These are phyloP conservation scores for Holotrichia oblita DNA, from an alignment of 1,140 invertebrate species.

Conservation along the genomic window DNA sequence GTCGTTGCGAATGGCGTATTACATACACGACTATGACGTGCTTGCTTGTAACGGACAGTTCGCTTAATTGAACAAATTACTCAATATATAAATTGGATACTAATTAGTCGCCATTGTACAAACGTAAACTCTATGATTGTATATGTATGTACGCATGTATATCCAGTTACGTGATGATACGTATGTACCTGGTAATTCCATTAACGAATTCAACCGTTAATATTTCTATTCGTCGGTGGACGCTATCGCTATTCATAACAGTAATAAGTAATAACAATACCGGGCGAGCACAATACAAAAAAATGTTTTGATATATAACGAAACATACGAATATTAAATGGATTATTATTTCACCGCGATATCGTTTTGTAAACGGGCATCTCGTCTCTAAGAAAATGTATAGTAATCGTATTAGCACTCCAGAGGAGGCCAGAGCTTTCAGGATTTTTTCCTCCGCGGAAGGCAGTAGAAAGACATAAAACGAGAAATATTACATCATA, in stretches of 20 bases:
- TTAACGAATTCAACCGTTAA: neutral
- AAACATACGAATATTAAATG: too few species aligned
- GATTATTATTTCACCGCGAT: too few species aligned
- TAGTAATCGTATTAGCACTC: neutral
- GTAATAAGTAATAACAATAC: too few species aligned
- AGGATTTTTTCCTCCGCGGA: neutral
- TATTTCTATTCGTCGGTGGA: constrained; percentile 2
- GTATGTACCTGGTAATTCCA: too few species aligned
- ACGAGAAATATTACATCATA: constrained; percentile 53
- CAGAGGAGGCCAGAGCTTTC: neutral
- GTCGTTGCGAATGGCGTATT: neutral
- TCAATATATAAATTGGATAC: constrained; percentile 27
- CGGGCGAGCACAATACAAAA: too few species aligned
- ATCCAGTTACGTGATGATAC: neutral
- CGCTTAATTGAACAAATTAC: constrained; percentile 29
- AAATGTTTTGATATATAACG: too few species aligned
- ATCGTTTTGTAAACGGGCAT: too few species aligned
- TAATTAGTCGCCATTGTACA: constrained; percentile 24
- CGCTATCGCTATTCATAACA: too few species aligned
- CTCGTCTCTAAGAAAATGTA: neutral
- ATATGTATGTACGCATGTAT: neutral
- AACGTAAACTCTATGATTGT: too few species aligned
- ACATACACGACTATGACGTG: neutral
- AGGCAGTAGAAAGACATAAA: constrained; percentile 42
- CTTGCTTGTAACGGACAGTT: constrained; percentile 22